Base-by-base conservation (phyloP, 1,140 invertebrate genomes). In the Fopius arisanus region DNA sequence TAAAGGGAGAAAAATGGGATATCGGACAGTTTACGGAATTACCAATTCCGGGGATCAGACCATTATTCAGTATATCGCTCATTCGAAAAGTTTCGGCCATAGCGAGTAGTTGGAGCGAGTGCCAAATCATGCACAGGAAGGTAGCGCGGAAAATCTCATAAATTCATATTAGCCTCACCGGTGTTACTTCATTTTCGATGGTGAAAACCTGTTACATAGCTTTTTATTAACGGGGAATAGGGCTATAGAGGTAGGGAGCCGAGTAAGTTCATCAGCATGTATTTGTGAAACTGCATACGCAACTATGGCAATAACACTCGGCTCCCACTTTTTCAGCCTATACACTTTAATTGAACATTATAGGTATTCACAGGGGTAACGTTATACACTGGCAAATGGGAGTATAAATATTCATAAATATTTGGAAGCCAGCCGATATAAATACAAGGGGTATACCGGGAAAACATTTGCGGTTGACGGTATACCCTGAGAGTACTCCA, bases 371-470 rank as follows among this genome's bases (percentile, higher is more conserved):
- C 62, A 16, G 69, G 48, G 41, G 67, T 63, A 33, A 29, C 40
- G 41, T 28, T 67, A 65, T 62, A 33, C 1, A 5, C 4, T 31
- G 26, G 69, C 75, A 80, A 78, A 81, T 72, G 73, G 43, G 54
- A 23, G 66, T 73, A 80, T 81, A 83, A 83, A 82, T 82, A 79
- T 82, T 80, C 79, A 79, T 80, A 83, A 82, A 83, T 81, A 82
- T 82, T 73, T 77, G 75, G 70, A n/a, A 29, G 65, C 72, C 43
- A 66, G 21, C n/a, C 14, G 54, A 26, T 26, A 59, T 28, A 26
- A 28, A 59, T 59, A 12, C 19, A 10, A 4, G 54, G 14, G 54
- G 19, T 59, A 26, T 70, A 74, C 43, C 37, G 62, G 33, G 51
- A 40, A 19, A 65, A 63, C 63, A 33, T 43, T 29, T 33, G 51